Conservation (phyloP, 2,888 invertebrate species). For the Agrotis segetum region DNA sequence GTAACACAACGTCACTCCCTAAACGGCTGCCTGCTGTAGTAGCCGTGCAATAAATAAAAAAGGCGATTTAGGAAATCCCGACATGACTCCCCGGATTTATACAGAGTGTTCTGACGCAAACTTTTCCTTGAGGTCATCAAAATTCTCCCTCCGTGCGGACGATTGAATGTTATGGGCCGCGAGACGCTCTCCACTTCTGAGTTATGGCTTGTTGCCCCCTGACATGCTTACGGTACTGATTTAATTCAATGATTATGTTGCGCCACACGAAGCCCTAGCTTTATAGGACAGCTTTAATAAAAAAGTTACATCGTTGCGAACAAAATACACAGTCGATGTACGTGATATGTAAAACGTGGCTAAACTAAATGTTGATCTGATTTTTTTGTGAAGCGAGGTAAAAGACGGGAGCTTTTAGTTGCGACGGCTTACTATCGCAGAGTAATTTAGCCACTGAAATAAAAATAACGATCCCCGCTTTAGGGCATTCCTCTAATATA, state of each 20-base stretch:
- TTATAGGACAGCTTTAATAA: slow-evolving; percentile 53
- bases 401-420: slow-evolving; percentile 27
- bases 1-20: slow-evolving; percentile 81
- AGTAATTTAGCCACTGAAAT: slow-evolving; percentile 46
- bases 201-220: slow-evolving; percentile 84
- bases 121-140: slow-evolving; percentile 89
- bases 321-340: slow-evolving; percentile 50
- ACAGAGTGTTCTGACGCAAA: slow-evolving; percentile 87
- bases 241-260: slow-evolving; percentile 82
- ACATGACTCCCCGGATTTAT: slow-evolving; percentile 89
- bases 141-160: slow-evolving; percentile 88
- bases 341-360: slow-evolving; percentile 48
- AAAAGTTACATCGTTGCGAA: slow-evolving; percentile 59
- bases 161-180: slow-evolving; percentile 90
- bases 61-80: slow-evolving; percentile 89
- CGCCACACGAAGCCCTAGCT: slow-evolving; percentile 53
- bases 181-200: slow-evolving; percentile 86
- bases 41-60: slow-evolving; percentile 88
- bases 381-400: slow-evolving; percentile 33
- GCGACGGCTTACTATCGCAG: slow-evolving; percentile 23
- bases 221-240: slow-evolving; percentile 84
- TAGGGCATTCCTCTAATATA: slow-evolving; percentile 38
- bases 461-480: slow-evolving; percentile 47
- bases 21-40: slow-evolving; percentile 84
- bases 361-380: slow-evolving; percentile 40